Evolutionary conservation across 2,888 invertebrate genomes (phyloP).

Genomic region (Drosophila buzzatii): DNA sequence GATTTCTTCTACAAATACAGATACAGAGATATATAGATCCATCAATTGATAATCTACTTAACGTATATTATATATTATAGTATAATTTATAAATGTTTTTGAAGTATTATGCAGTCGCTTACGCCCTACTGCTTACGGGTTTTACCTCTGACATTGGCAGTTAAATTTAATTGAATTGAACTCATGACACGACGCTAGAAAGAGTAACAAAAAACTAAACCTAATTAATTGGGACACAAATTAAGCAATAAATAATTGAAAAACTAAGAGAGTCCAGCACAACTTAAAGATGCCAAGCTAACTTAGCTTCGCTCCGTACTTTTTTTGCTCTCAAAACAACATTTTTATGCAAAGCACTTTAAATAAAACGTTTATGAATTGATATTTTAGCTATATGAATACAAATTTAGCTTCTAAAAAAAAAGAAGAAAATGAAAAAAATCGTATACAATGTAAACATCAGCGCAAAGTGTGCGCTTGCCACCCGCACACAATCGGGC

Average conservation of each 20-base stretch:
- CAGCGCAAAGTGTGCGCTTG: conserved; percentile 9
- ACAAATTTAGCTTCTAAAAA: neutral
- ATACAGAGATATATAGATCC: too few species aligned
- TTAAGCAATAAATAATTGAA: conserved; percentile 43
- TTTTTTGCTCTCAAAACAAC: neutral
- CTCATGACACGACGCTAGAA: conserved; percentile 26
- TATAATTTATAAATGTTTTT: neutral
- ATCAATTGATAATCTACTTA: too few species aligned
- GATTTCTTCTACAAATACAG: neutral
- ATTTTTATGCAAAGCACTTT: conserved; percentile 5
- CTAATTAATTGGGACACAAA: conserved; percentile 45
- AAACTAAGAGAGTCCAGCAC: conserved; percentile 7
- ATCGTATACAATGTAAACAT: conserved; percentile 11
- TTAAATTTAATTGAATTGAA: conserved; percentile 58
- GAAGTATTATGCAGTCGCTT: neutral
- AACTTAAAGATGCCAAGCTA: neutral
- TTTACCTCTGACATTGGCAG: conserved; percentile 29
- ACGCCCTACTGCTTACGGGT: neutral
- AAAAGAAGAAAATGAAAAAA: neutral
- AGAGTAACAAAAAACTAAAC: conserved; percentile 2
- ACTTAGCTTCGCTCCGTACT: neutral
- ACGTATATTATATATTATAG: too few species aligned
- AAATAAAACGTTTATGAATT: conserved; percentile 7
- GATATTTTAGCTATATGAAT: conserved; percentile 9
- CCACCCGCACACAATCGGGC: neutral